phyloP scores from a whole-genome alignment of 2,113 vertebrate genomes.

The Anhinga rufa region DNA sequence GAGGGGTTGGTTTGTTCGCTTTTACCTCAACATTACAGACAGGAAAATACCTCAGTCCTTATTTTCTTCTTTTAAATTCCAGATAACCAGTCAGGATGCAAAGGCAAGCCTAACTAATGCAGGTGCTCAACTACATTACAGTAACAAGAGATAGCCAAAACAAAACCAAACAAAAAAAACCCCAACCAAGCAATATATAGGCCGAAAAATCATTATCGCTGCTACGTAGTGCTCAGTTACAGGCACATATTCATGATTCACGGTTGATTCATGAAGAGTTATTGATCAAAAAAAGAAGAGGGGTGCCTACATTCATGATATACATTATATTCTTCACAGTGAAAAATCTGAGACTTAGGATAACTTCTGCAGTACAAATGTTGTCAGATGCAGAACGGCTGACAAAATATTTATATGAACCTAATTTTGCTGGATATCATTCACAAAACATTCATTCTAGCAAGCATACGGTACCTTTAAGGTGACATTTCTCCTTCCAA shows the following conservation, averaged over 20 bases:
- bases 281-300: not conserved
- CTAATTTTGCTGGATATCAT: not conserved
- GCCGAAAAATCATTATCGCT: not conserved
- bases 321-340: not conserved
- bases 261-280: not conserved
- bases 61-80: not conserved
- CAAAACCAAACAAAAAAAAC: not conserved
- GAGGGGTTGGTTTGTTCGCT: not conserved
- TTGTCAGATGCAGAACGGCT: not conserved
- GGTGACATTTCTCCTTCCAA: not conserved
- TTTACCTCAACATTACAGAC: not conserved
- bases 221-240: not conserved
- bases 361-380: not conserved
- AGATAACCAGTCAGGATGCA: not conserved
- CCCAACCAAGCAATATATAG: not conserved
- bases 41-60: not conserved
- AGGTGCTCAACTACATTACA: not conserved
- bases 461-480: not conserved
- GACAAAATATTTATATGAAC: slow-evolving; percentile 2
- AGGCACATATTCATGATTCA: not conserved
- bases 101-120: not conserved
- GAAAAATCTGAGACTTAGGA: not conserved
- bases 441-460: not conserved
- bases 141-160: not conserved
- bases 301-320: not conserved